Evolutionary conservation across 2,888 invertebrate genomes (phyloP).

Genomic region (Plemyria rubiginata): DNA sequence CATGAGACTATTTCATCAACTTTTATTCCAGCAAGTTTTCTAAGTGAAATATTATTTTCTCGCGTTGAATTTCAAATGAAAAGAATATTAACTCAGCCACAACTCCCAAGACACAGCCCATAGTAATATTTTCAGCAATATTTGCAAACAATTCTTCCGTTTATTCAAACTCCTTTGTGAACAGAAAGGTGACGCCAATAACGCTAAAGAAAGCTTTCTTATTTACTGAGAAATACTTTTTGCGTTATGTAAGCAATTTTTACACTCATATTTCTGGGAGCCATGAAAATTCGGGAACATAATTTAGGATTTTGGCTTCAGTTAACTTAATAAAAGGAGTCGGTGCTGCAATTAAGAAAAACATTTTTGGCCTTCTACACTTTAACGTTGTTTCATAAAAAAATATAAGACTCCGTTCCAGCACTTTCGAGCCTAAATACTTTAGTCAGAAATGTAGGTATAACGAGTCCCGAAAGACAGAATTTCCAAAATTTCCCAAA

Average conservation of each 20-base stretch:
- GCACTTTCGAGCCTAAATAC: conserved; percentile 12
- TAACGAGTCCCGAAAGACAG: conserved; percentile 13
- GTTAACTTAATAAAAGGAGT: conserved; percentile 29
- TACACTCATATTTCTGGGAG: conserved; percentile 28
- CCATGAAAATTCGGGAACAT: conserved; percentile 27
- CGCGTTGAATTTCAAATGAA: conserved; percentile 11
- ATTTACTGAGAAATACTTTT: conserved; percentile 34
- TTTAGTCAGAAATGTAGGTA: conserved; percentile 21
- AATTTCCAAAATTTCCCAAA: conserved; percentile 19
- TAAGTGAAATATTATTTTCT: background rate
- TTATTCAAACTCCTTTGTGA: conserved; percentile 41
- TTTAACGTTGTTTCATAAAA: conserved; percentile 18
- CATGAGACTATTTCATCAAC: background rate
- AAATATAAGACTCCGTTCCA: conserved; percentile 10
- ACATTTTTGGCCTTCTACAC: conserved; percentile 24
- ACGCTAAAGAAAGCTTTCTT: conserved; percentile 27
- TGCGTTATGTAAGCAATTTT: conserved; percentile 35
- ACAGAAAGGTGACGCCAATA: conserved; percentile 38
- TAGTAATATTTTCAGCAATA: conserved; percentile 33
- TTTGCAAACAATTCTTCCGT: conserved; percentile 30
- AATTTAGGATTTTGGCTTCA: conserved; percentile 30
- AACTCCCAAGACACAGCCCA: conserved; percentile 16
- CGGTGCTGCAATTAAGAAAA: conserved; percentile 27
- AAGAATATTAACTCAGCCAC: conserved; percentile 34
- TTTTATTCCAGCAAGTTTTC: background rate